Evolutionary conservation across 2,888 invertebrate genomes (phyloP).

Genomic region (Frankliniella fusca): DNA sequence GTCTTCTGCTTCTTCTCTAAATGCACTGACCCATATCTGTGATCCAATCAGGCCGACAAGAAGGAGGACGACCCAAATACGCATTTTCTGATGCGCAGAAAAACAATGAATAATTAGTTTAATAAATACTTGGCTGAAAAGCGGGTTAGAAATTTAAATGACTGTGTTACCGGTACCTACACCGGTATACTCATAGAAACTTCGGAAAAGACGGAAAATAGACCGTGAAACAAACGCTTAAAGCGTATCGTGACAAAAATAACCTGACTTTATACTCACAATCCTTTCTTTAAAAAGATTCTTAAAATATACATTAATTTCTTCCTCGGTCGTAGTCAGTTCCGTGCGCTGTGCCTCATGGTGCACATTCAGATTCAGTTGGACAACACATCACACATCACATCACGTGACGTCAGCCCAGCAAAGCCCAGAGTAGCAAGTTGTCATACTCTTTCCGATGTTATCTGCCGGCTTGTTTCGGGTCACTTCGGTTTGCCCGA

Average conservation of each 20-base stretch:
- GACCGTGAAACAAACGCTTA: not conserved
- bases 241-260: not conserved
- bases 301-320: not conserved
- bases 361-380: not conserved
- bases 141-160: not conserved
- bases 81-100: conserved; percentile 46
- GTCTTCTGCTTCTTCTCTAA: conserved; percentile 59
- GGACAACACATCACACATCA: not conserved
- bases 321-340: not conserved
- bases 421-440: not conserved
- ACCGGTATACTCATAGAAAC: not conserved
- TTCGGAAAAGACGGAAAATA: not conserved
- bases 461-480: not conserved
- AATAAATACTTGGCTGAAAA: not conserved
- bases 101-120: not conserved
- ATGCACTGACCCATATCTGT: conserved; percentile 48
- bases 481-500: not conserved
- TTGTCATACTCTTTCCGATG: not conserved
- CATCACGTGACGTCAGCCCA: not conserved
- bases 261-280: not conserved
- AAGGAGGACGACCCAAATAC: conserved; percentile 47
- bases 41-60: conserved; percentile 48
- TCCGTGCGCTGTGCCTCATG: not conserved
- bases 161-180: not conserved
- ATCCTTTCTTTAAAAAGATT: not conserved